A percentile compares a stretch with the other conserved stretches of the same genome.
Evolutionary conservation across 2,888 invertebrate species (phyloP).

Genomic region (Lysandra coridon): DNA sequence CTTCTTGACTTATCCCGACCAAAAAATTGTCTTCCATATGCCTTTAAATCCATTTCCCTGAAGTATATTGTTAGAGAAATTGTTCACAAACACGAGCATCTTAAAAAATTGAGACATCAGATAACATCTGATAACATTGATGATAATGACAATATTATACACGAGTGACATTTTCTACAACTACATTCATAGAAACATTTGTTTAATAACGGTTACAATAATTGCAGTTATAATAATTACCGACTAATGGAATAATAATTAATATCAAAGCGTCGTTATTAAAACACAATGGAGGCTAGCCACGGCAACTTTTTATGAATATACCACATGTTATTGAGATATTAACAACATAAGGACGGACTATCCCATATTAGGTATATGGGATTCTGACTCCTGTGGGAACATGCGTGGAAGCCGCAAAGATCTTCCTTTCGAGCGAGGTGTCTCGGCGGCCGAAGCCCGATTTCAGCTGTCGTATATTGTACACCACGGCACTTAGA

Average conservation of each 20-base stretch:
- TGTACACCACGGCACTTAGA: no score
- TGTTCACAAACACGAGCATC: no score
- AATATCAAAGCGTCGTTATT: background rate
- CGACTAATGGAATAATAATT: background rate
- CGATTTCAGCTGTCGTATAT: no score
- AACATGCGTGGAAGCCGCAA: no score
- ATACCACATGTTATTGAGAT: background rate
- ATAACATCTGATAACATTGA: background rate
- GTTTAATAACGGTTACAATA: background rate
- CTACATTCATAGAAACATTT: constrained; percentile 13
- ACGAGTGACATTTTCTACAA: background rate
- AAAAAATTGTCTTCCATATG: no score
- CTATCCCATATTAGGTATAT: background rate
- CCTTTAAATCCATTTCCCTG: no score
- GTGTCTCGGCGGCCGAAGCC: no score
- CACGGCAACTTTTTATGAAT: background rate
- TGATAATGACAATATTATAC: background rate
- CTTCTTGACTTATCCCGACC: background rate
- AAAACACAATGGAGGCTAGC: constrained; percentile 1
- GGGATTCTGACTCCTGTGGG: background rate
- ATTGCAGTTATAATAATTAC: background rate
- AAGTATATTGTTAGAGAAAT: no score
- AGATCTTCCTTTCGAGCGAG: no score
- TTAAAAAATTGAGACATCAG: background rate
- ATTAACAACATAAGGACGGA: background rate